Base-by-base conservation (phyloP, 2,888 invertebrate species). In the Torymus texanus region DNA sequence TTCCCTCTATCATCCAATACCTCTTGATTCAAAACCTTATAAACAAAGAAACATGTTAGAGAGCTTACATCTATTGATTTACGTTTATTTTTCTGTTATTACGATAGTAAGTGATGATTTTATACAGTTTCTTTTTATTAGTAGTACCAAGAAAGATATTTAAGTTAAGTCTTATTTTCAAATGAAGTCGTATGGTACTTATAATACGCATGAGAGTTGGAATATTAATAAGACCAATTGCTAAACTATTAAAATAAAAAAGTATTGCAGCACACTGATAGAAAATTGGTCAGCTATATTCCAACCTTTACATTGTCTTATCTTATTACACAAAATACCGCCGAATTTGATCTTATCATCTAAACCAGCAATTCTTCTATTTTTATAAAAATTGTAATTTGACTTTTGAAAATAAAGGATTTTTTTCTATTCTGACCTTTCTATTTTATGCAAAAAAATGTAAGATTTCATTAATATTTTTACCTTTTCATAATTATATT, bases 1-100 rank as follows among this genome's bases (percentile, higher is more conserved):
- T 90, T 90, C 90, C 90, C 90, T 90, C 90, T 89, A 90, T 94
- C 94, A 94, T 94, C 94, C 94, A 93, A 94, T 93, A 94, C 94
- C 94, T 94, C 94, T 94, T 94, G 94, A 94, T 94, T 94, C 94
- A 94, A 94, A 93, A 94, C 94, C 94, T 94, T 94, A 94, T 93
- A 94, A 94, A 94, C 93, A 94, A 94, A 94, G 94, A 94, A 94
- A 94, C 85, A 88, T 87, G 88, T 90, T 90, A 90, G 90, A 90
- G 87, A 89, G 87, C 87, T 87, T 88, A 87, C 85, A 73, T 76
- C 65, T 74, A 79, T 66, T 76, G 71, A 79, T 77, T 74, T 56
- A 79, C 73, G 58, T 82, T 82, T 81, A 83, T 84, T 81, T 82
- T 83, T 84, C 67, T 82, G 70, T 83, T 82, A 85, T 84, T 85